These are phyloP conservation scores for Porites evermanni DNA, from an alignment of 92 coral and sea anemone genomes.

Conservation along the genomic window DNA sequence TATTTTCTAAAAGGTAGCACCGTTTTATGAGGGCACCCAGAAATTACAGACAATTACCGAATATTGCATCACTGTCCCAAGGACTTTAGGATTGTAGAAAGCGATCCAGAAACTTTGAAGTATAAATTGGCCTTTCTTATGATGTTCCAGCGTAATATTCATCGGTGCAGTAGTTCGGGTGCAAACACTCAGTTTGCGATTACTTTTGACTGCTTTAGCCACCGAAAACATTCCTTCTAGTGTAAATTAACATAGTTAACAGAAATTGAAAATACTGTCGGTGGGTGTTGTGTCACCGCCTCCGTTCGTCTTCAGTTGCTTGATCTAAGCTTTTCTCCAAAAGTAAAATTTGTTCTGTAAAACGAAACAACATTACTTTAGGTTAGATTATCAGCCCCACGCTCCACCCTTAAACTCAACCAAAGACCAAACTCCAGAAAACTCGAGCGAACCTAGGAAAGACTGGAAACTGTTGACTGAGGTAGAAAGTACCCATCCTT, in stretches of 20 bases:
- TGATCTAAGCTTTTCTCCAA: slow-evolving; percentile 68
- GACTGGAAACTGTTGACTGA: no score
- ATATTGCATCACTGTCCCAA: no score
- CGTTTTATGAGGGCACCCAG: no score
- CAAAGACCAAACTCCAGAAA: no score
- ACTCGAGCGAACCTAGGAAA: no score
- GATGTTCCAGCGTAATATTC: no score
- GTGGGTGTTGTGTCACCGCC: slow-evolving; percentile 2
- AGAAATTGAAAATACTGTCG: neutral
- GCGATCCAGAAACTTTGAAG: neutral
- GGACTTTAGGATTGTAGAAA: no score
- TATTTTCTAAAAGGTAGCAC: no score
- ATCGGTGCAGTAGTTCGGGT: neutral
- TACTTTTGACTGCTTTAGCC: neutral
- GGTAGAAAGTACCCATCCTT: no score
- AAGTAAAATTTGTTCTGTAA: slow-evolving; percentile 71
- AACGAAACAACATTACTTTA: neutral
- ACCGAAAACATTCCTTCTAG: neutral
- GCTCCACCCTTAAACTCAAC: no score
- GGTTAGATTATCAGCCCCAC: no score
- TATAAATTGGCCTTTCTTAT: neutral
- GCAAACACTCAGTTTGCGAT: neutral
- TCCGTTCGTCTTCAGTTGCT: slow-evolving; percentile 40
- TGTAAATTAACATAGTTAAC: neutral
- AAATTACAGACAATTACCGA: no score